A percentile compares a stretch with the other conserved stretches of the same genome.
phyloP scores from a whole-genome alignment of 1,140 invertebrate genomes.

The Drosophila santomea region DNA sequence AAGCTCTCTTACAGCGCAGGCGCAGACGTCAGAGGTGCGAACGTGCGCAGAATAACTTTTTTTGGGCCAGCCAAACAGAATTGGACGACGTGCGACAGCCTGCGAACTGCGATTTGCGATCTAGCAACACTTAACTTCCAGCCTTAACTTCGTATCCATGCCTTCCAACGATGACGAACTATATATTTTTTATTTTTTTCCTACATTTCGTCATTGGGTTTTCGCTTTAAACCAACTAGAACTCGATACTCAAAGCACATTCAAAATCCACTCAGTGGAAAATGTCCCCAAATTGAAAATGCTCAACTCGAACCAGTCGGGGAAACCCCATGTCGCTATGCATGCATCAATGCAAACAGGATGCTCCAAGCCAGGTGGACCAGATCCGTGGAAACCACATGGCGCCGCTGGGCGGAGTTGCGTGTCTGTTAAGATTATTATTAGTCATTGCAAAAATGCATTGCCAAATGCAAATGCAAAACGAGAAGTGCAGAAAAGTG shows the following conservation, averaged over 20 bases:
- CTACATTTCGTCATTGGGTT: slow-evolving; percentile 44
- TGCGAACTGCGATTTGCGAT: slow-evolving; percentile 12
- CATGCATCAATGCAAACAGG: slow-evolving; percentile 48
- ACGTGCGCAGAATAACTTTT: slow-evolving; percentile 67
- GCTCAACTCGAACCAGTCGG: slow-evolving; percentile 7
- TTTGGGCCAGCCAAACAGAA: slow-evolving; percentile 27
- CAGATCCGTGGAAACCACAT: slow-evolving; percentile 26
- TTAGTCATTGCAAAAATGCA: slow-evolving; percentile 1
- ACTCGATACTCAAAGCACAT: slow-evolving; percentile 12
- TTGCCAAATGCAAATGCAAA: neutral
- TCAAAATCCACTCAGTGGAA: slow-evolving; percentile 2
- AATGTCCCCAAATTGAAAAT: slow-evolving; percentile 29
- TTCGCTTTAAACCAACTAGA: slow-evolving; percentile 45
- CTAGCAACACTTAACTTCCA: slow-evolving; percentile 5
- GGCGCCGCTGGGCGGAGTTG: neutral
- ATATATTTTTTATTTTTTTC: slow-evolving; percentile 21
- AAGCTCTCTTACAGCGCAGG: slow-evolving; percentile 61
- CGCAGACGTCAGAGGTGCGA: slow-evolving; percentile 70
- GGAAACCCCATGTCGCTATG: slow-evolving; percentile 32
- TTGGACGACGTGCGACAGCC: slow-evolving; percentile 63
- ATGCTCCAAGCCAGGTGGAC: slow-evolving; percentile 9
- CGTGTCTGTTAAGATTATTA: slow-evolving; percentile 1
- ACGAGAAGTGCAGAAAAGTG: neutral
- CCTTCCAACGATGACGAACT: slow-evolving; percentile 20
- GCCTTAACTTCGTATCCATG: neutral